Evolutionary conservation across 64 coral and sea anemone genomes (phyloP).

Genomic region (Montipora foliosa): DNA sequence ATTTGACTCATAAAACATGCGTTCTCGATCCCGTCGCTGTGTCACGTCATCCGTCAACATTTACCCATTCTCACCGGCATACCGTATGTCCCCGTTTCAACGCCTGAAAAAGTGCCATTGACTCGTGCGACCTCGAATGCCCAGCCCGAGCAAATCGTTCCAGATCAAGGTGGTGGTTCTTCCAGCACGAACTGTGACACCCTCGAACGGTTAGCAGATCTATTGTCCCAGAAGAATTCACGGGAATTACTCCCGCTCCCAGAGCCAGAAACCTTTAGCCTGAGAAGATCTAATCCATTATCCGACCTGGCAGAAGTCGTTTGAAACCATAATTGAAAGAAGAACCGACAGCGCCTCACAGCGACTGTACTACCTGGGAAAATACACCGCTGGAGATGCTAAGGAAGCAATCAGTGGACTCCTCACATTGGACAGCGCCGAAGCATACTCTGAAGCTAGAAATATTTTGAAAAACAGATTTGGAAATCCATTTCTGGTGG

Average conservation of each 20-base stretch:
- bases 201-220: constrained; percentile 27
- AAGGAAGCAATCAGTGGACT: constrained; percentile 59
- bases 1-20: no score
- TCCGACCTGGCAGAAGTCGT: constrained; percentile 53
- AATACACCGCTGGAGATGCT: constrained; percentile 52
- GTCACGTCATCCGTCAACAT: neutral
- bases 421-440: neutral
- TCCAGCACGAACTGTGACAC: neutral
- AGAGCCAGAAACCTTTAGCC: constrained; percentile 49
- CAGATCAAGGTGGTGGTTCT: constrained; percentile 5
- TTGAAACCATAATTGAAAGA: constrained; percentile 39
- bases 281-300: constrained; percentile 43
- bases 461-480: neutral
- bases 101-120: neutral
- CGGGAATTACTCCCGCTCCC: constrained; percentile 25
- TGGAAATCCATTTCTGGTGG: constrained; percentile 67
- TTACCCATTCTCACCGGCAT: neutral
- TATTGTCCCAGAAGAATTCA: constrained; percentile 20
- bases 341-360: constrained; percentile 5
- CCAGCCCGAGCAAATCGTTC: neutral
- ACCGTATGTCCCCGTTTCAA: neutral
- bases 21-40: neutral
- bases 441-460: constrained; percentile 43
- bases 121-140: neutral
- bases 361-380: constrained; percentile 48